Base-by-base conservation (phyloP, 1,140 invertebrate genomes). In the Propsilocerus akamusi region DNA sequence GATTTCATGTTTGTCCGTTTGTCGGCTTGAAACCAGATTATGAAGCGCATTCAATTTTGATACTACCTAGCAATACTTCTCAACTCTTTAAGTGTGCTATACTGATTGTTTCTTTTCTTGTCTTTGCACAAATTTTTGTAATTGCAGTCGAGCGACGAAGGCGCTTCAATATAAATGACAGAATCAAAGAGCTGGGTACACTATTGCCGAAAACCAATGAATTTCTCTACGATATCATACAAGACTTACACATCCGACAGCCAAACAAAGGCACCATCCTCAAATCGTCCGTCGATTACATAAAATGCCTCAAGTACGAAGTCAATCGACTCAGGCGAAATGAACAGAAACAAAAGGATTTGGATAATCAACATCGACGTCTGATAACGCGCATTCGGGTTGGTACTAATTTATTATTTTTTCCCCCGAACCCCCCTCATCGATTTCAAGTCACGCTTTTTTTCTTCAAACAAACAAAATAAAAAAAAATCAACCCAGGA, bases 101-200 rank as follows among this genome's bases (percentile, higher is more conserved):
- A n/a, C n/a, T n/a, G n/a, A n/a, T n/a, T n/a, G n/a, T n/a, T n/a
- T n/a, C n/a, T n/a, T n/a, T n/a, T n/a, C n/a, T n/a, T n/a, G n/a
- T n/a, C n/a, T n/a, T n/a, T n/a, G n/a, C n/a, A n/a, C n/a, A n/a
- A n/a, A n/a, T n/a, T n/a, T n/a, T n/a, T n/a, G n/a, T 30, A 59
- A 52, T 75, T 74, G 51, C 66, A 84, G 81, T 98, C 73, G 95
- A 98, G 72, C 77, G 94, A 60, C 75, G 93, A 55, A 73, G 94
- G 54, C 76, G 95, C 47, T 97, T 95, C 67, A 97, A 98, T 66
- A 98, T 98, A 58, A 98, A 98, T 70, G 95, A 98, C 67, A 74
- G 93, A 59, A 98, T 98, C 59, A 97, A 97, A 67, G 94, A 97
- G 65, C 71, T 98, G 2, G 92, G 92, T n/a, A 91, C 88, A 0